Evolutionary conservation across 1,140 invertebrate genomes (phyloP).

Genomic region (Bombus sibiricus): DNA sequence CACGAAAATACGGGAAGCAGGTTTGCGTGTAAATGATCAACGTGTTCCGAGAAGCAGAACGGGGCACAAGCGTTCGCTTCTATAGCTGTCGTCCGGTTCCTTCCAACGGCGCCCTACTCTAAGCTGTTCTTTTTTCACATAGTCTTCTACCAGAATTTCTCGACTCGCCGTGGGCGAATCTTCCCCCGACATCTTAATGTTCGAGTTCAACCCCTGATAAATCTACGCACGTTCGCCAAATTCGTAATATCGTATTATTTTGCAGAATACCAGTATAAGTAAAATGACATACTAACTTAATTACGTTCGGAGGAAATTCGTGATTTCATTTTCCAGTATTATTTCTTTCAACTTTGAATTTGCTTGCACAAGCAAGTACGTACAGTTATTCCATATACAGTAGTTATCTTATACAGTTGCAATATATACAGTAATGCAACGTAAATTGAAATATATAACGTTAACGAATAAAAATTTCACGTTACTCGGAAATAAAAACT

Average conservation of each 20-base stretch:
- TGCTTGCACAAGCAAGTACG: too few relatives aligned
- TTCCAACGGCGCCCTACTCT: neutral
- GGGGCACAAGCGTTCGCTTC: neutral
- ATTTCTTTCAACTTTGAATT: neutral
- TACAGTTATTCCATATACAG: neutral
- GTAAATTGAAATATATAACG: too few relatives aligned
- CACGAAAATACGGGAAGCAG: neutral
- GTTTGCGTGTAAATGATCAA: constrained; percentile 48
- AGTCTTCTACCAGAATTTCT: too few relatives aligned
- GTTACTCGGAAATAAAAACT: too few relatives aligned
- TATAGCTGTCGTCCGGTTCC: constrained; percentile 34
- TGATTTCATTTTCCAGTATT: neutral
- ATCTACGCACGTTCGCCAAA: too few relatives aligned
- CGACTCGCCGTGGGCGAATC: neutral
- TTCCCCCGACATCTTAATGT: neutral
- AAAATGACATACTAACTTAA: neutral
- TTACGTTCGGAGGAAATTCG: neutral
- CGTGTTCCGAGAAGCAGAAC: constrained; percentile 47
- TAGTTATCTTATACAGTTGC: too few relatives aligned
- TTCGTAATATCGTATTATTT: too few relatives aligned
- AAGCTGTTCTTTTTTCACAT: constrained; percentile 27
- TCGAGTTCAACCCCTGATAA: neutral
- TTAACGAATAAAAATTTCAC: too few relatives aligned
- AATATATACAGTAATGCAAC: too few relatives aligned
- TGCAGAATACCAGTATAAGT: neutral